Conservation (phyloP, 2,797 vertebrate genomes). For the Taeniopygia guttata region DNA sequence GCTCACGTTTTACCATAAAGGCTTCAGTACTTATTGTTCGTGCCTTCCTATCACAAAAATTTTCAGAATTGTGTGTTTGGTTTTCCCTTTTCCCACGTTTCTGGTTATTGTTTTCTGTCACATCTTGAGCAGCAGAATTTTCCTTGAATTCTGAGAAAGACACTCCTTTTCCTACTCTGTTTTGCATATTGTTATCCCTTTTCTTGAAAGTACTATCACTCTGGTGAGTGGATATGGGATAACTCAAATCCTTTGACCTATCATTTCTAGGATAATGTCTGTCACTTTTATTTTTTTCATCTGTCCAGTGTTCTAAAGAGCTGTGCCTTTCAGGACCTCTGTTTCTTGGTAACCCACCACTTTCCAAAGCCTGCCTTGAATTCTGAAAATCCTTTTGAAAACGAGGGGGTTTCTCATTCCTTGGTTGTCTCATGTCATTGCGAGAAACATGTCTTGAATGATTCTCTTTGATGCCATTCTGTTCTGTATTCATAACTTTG, state of each 20-base stretch:
- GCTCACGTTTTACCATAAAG: slow-evolving; percentile 79
- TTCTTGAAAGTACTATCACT: slow-evolving; percentile 75
- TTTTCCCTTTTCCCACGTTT: slow-evolving; percentile 85
- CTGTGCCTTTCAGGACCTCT: slow-evolving; percentile 82
- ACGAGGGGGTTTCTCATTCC: slow-evolving; percentile 92
- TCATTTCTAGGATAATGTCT: slow-evolving; percentile 77
- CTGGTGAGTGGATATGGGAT: slow-evolving; percentile 75
- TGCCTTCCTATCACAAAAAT: slow-evolving; percentile 80
- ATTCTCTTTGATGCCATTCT: slow-evolving; percentile 83
- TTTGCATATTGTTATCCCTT: slow-evolving; percentile 76
- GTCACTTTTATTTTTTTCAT: slow-evolving; percentile 80
- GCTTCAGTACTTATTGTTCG: slow-evolving; percentile 76
- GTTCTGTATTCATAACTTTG: slow-evolving; percentile 77
- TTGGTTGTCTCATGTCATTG: slow-evolving; percentile 84
- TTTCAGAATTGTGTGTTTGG: slow-evolving; percentile 80
- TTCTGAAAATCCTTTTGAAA: slow-evolving; percentile 90
- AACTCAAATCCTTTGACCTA: slow-evolving; percentile 81
- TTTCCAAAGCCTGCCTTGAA: slow-evolving; percentile 82
- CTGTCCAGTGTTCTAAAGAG: slow-evolving; percentile 78
- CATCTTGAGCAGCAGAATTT: slow-evolving; percentile 71
- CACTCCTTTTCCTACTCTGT: slow-evolving; percentile 69
- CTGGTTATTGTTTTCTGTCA: slow-evolving; percentile 80
- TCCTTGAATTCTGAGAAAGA: slow-evolving; percentile 76
- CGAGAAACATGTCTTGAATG: slow-evolving; percentile 80
- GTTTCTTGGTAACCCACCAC: slow-evolving; percentile 75